Evolutionary conservation across 2,888 invertebrate species (phyloP).

Genomic region (Chelonus formosanus): DNA sequence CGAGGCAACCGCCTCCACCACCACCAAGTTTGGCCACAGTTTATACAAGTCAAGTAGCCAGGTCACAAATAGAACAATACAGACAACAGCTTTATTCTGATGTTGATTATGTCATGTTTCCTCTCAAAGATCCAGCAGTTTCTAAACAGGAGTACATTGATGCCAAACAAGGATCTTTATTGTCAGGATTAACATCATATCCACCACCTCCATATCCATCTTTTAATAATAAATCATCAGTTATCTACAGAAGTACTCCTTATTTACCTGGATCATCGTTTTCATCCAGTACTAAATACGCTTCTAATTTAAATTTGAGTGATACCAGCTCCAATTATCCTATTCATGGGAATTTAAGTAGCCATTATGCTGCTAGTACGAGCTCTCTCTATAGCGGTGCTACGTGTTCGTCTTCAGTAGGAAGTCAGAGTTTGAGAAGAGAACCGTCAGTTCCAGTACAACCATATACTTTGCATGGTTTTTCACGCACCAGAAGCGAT

Average conservation of each 20-base stretch:
- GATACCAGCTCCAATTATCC: conserved; percentile 54
- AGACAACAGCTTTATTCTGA: conserved; percentile 91
- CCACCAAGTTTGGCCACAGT: conserved; percentile 74
- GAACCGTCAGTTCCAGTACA: conserved; percentile 60
- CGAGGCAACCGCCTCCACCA: conserved; percentile 65
- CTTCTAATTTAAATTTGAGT: conserved; percentile 80
- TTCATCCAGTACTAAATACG: conserved; percentile 71
- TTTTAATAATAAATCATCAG: conserved; percentile 70
- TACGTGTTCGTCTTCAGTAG: conserved; percentile 63
- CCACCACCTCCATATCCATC: conserved; percentile 68
- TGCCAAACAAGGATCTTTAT: conserved; percentile 81
- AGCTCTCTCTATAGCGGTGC: conserved; percentile 66
- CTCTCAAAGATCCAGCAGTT: conserved; percentile 86
- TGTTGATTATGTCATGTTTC: conserved; percentile 91
- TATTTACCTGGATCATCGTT: conserved; percentile 75
- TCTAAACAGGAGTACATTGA: conserved; percentile 92
- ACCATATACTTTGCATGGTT: conserved; percentile 53
- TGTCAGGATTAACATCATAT: conserved; percentile 71
- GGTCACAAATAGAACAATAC: conserved; percentile 85
- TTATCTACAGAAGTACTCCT: conserved; percentile 85
- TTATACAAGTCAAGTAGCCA: conserved; percentile 75
- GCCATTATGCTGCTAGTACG: conserved; percentile 63
- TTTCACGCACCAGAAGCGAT: conserved; percentile 77
- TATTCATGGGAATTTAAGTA: conserved; percentile 55
- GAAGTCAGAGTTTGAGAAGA: conserved; percentile 63